Evolutionary conservation across 2,888 invertebrate genomes (phyloP).

Genomic region (Oligia strigilis): DNA sequence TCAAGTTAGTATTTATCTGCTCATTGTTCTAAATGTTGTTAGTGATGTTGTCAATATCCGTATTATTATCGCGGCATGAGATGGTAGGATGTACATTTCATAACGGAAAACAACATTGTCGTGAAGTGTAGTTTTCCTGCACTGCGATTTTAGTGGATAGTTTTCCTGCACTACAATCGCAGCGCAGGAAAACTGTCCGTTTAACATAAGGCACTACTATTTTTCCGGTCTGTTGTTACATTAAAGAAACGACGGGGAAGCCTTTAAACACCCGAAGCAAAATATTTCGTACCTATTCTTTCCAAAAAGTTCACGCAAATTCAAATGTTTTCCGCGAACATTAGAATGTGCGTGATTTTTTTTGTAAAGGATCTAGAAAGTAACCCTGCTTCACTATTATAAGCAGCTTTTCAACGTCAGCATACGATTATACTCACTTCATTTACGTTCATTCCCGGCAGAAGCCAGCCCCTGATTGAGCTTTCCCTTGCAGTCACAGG

Average conservation of each 20-base stretch:
- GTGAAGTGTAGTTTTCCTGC: neutral
- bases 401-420: neutral
- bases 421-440: neutral
- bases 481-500: constrained; percentile 8
- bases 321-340: neutral
- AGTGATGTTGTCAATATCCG: neutral
- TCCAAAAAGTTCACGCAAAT: too few relatives aligned
- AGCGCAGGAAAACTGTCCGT: neutral
- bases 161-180: neutral
- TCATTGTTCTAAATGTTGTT: constrained; percentile 29
- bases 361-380: neutral
- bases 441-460: constrained; percentile 1
- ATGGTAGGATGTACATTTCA: constrained; percentile 7
- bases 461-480: neutral
- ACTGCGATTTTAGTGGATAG: too few relatives aligned
- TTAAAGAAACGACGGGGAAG: neutral
- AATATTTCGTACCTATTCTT: neutral
- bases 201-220: too few relatives aligned
- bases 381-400: neutral
- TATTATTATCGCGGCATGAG: neutral
- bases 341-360: neutral
- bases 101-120: neutral
- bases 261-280: neutral
- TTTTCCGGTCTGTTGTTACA: neutral
- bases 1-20: constrained; percentile 15